Conservation (phyloP, 2,113 vertebrate species). For the Reinhardtius hippoglossoides region DNA sequence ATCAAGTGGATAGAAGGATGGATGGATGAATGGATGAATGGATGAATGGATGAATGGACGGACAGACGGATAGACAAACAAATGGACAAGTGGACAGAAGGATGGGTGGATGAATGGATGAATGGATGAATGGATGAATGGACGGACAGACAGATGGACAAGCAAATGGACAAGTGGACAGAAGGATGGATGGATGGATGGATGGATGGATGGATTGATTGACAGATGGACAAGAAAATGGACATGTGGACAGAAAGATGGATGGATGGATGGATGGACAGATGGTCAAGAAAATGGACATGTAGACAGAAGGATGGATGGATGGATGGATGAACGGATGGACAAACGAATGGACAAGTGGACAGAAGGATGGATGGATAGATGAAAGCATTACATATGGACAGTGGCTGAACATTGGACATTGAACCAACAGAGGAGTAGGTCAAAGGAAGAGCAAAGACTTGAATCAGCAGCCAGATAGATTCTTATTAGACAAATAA, state of each 20-base stretch:
- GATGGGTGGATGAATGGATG: not conserved
- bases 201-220: not conserved
- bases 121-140: not conserved
- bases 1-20: not conserved
- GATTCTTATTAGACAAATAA: not conserved
- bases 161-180: too few relatives aligned
- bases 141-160: too few relatives aligned
- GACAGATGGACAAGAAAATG: not conserved
- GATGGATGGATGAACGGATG: not conserved
- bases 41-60: too few relatives aligned
- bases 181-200: too few relatives aligned
- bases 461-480: not conserved
- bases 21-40: conserved; percentile 3
- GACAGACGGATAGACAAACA: too few relatives aligned
- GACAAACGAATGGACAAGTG: not conserved
- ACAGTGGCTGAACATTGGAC: conserved; percentile 9
- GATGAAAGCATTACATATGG: not conserved
- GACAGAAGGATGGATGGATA: not conserved
- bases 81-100: too few relatives aligned
- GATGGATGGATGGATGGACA: not conserved
- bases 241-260: not conserved
- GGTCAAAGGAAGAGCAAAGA: conserved; percentile 10
- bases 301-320: not conserved
- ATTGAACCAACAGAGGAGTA: not conserved
- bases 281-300: not conserved